phyloP scores from a whole-genome alignment of 2,888 invertebrate species.

The Dioctria rufipes region DNA sequence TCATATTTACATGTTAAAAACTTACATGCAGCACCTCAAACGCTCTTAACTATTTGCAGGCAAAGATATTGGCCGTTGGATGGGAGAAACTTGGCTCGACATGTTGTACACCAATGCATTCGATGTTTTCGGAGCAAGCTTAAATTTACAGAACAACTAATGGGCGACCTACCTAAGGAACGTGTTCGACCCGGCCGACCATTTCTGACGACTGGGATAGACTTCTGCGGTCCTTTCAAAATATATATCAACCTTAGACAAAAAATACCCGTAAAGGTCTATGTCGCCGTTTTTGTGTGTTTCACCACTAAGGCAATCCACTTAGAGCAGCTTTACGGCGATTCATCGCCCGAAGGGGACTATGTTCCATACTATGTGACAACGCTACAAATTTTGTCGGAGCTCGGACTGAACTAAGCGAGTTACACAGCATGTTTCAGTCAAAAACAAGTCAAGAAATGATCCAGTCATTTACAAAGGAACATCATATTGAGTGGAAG shows the following conservation, averaged over 20 bases:
- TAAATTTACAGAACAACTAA: neutral
- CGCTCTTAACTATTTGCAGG: conserved; percentile 8
- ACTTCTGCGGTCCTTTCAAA: no score
- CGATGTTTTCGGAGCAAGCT: neutral
- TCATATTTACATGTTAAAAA: conserved; percentile 3
- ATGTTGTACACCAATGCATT: neutral
- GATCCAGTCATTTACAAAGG: no score
- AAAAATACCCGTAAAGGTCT: no score
- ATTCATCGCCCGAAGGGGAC: no score
- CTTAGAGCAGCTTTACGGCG: neutral
- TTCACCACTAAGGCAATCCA: neutral
- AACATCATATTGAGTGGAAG: no score
- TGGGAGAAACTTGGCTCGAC: neutral
- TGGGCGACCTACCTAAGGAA: conserved; percentile 3
- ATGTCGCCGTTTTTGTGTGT: neutral
- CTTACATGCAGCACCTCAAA: neutral
- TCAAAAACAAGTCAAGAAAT: no score
- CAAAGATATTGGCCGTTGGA: neutral
- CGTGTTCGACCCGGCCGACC: neutral
- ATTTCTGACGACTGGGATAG: neutral
- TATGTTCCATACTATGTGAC: no score
- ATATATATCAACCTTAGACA: no score
- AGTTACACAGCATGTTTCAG: no score
- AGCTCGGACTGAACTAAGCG: no score
- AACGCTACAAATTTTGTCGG: no score